Base-by-base conservation (phyloP, 2,797 vertebrate genomes). In the Argyrosomus regius region DNA sequence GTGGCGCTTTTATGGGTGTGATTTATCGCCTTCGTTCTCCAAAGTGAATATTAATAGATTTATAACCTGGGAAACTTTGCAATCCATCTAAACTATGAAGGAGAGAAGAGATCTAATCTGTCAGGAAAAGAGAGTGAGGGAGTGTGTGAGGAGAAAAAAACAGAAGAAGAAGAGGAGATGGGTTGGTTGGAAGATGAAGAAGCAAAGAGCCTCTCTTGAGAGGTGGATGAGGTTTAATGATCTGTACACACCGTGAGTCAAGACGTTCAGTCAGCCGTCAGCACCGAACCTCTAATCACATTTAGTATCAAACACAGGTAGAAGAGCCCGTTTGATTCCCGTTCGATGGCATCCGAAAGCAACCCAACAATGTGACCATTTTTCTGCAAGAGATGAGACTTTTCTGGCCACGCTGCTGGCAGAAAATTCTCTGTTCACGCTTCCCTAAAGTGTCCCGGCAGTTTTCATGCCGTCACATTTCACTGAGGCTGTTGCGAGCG, bases 1-100 rank as follows among this genome's bases (percentile, higher is more conserved):
- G 58, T 81, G 75, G 67, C n/a, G 48, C 75, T 89, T 93, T 89
- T 87, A 91, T 90, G 74, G 79, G 49, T 12, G 52, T 56, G 22
- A 91, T 93, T 91, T 92, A 93, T 93, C 26, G 70, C 66, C 76
- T 65, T 64, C 4, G 16, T 86, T 75, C 82, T 88, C 80, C 80
- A 89, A 89, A 91, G 86, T 86, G 90, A 94, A 91, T 91, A 92
- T 90, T 92, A 92, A 93, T 92, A 88, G 85, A 92, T 93, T 93
- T 90, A 91, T 85, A 70, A 83, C 80, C 18, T 3, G 1, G 54
- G 62, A 89, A 82, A 90, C 66, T 89, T 91, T 83, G 86, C 83
- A 87, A 88, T 90, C 76, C 78, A 86, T 92, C 87, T 83, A 70
- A 81, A 78, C 77, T 81, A 75, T 72, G 83, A 82, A 78, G 49